Evolutionary conservation across 2,113 vertebrate genomes (phyloP).

Genomic region (Carettochelys insculpta): DNA sequence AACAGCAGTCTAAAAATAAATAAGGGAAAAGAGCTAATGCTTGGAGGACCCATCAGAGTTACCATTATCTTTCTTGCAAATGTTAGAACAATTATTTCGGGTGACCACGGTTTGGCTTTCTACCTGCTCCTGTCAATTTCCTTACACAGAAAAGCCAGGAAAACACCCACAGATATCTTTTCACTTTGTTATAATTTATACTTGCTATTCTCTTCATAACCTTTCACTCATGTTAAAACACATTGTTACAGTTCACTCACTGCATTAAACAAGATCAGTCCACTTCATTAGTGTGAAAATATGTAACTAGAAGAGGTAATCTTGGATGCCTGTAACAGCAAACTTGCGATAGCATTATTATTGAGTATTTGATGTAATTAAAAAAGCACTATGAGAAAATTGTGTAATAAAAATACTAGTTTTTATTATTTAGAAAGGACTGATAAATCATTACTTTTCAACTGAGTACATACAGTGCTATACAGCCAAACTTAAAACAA

Average conservation of each 20-base stretch:
- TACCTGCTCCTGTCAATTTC: not conserved
- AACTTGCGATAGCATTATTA: not conserved
- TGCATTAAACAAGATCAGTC: not conserved
- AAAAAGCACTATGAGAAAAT: not conserved
- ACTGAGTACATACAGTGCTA: too few relatives aligned
- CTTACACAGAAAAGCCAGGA: not conserved
- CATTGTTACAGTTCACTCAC: not conserved
- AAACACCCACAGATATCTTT: not conserved
- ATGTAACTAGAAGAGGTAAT: not conserved
- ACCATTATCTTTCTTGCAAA: not conserved
- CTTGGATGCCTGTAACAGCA: not conserved
- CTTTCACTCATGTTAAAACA: not conserved
- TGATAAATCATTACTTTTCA: too few relatives aligned
- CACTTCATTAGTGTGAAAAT: conserved; percentile 13
- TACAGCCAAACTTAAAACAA: too few relatives aligned
- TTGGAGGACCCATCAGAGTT: not conserved
- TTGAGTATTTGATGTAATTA: not conserved
- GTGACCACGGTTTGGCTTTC: not conserved
- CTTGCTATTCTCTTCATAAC: not conserved
- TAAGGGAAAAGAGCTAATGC: not conserved
- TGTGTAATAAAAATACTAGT: not conserved
- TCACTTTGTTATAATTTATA: not conserved
- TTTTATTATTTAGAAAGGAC: not conserved
- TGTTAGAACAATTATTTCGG: not conserved
- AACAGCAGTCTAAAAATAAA: conserved; percentile 45